Percentiles rank a stretch among this genome's conserved stretches.
These are phyloP conservation scores for Hecatera dysodea DNA, from an alignment of 2,888 invertebrate species.

Conservation along the genomic window DNA sequence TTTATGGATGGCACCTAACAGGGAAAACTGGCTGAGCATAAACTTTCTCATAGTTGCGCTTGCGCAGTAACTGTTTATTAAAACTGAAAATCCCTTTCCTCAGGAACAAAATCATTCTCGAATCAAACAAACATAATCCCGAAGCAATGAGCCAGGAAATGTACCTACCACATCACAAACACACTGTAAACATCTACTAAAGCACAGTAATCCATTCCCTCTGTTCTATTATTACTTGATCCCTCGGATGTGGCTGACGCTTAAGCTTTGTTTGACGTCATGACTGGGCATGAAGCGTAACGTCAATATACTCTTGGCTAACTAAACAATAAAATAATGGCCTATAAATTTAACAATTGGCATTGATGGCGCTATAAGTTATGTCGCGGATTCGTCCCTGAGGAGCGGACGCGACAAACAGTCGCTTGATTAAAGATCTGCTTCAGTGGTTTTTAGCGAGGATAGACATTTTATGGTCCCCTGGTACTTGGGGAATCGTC, in stretches of 20 bases:
- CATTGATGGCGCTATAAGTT: constrained; percentile 65
- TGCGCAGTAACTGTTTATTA: background rate
- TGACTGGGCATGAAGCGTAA: constrained; percentile 53
- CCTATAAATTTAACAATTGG: constrained; percentile 67
- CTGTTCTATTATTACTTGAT: constrained; percentile 67
- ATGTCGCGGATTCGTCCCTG: constrained; percentile 59
- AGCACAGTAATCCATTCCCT: constrained; percentile 55
- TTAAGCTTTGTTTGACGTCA: constrained; percentile 64
- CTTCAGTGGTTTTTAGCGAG: constrained; percentile 47
- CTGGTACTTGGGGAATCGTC: constrained; percentile 7
- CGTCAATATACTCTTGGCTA: constrained; percentile 62
- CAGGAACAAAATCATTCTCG: background rate
- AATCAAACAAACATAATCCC: constrained; percentile 3
- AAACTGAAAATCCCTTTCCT: background rate
- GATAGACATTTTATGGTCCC: constrained; percentile 40
- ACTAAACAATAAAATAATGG: constrained; percentile 69
- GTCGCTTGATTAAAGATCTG: constrained; percentile 58
- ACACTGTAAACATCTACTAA: constrained; percentile 50
- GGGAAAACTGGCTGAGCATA: background rate
- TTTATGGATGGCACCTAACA: too few relatives aligned
- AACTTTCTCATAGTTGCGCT: constrained; percentile 14
- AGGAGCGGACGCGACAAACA: constrained; percentile 49
- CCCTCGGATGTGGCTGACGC: constrained; percentile 61
- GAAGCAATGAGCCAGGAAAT: constrained; percentile 11
- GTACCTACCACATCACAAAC: constrained; percentile 35